Percentiles rank a stretch among this genome's conserved stretches.
Evolutionary conservation across 2,888 invertebrate genomes (phyloP).

Genomic region (Folsomia manolachei): DNA sequence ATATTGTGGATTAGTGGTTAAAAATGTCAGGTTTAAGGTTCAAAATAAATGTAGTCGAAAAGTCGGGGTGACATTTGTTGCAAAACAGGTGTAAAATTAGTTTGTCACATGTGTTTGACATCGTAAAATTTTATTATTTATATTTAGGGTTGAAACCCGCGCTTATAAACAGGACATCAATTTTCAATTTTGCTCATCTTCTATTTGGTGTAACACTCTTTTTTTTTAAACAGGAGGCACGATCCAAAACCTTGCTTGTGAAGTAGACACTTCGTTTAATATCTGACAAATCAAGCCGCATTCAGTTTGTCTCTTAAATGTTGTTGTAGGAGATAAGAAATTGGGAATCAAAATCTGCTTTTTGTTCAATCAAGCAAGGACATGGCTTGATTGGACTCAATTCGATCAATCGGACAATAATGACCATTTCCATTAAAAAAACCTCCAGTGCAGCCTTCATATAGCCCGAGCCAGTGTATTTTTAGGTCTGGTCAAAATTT

Average conservation of each 20-base stretch:
- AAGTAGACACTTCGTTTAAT: too few species aligned
- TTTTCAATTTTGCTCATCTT: too few species aligned
- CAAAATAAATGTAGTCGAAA: slow-evolving; percentile 48
- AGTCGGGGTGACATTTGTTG: slow-evolving; percentile 46
- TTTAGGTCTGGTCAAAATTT: too few species aligned
- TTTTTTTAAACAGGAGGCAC: too few species aligned
- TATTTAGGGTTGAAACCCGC: neutral
- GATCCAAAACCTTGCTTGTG: too few species aligned
- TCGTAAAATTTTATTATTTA: slow-evolving; percentile 10
- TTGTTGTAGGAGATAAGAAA: neutral
- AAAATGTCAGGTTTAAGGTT: slow-evolving; percentile 30
- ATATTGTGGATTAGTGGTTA: slow-evolving; percentile 41
- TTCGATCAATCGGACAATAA: too few species aligned
- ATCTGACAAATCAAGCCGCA: too few species aligned
- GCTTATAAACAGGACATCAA: neutral
- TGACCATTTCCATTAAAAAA: too few species aligned
- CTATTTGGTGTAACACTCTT: too few species aligned
- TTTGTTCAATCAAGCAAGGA: neutral
- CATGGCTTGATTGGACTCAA: too few species aligned
- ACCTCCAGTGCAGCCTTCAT: too few species aligned
- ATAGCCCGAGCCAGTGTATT: too few species aligned
- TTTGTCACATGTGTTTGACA: slow-evolving; percentile 44
- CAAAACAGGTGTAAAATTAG: slow-evolving; percentile 50
- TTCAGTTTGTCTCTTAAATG: neutral
- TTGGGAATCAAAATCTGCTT: neutral